A percentile compares a stretch with the other conserved stretches of the same genome.
Evolutionary conservation across 2,797 vertebrate genomes (phyloP).

Genomic region (Cossypha polioptera): DNA sequence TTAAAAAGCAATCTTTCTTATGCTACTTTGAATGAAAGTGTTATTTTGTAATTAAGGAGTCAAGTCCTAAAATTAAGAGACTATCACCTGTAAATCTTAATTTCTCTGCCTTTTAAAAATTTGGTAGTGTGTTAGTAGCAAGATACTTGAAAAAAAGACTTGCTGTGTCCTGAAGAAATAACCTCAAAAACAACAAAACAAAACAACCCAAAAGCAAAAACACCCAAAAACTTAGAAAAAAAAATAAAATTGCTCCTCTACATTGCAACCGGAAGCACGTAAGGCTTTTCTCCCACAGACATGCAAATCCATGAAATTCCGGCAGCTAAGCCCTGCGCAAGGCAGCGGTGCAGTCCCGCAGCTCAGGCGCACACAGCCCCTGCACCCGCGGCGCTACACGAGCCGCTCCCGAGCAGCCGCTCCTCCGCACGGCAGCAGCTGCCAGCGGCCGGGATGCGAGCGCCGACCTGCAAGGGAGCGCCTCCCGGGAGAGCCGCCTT

Average conservation of each 20-base stretch:
- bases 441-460: too few relatives aligned
- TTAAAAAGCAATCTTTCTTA: not conserved
- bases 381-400: not conserved
- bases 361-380: too few relatives aligned
- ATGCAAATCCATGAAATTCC: not conserved
- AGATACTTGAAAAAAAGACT: not conserved
- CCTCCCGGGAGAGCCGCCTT: not conserved
- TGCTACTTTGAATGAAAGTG: not conserved
- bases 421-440: not conserved
- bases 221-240: not conserved
- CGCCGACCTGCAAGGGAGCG: not conserved
- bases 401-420: not conserved
- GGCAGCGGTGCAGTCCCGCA: not conserved
- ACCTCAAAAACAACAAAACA: not conserved
- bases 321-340: not conserved
- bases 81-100: not conserved
- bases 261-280: not conserved
- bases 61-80: not conserved
- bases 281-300: not conserved
- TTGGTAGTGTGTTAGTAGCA: not conserved
- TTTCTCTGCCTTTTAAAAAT: not conserved
- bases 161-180: not conserved
- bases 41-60: constrained; percentile 11
- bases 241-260: not conserved
- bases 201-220: not conserved